phyloP scores from a whole-genome alignment of 2,888 invertebrate species.

The Ariolimax columbianus region DNA sequence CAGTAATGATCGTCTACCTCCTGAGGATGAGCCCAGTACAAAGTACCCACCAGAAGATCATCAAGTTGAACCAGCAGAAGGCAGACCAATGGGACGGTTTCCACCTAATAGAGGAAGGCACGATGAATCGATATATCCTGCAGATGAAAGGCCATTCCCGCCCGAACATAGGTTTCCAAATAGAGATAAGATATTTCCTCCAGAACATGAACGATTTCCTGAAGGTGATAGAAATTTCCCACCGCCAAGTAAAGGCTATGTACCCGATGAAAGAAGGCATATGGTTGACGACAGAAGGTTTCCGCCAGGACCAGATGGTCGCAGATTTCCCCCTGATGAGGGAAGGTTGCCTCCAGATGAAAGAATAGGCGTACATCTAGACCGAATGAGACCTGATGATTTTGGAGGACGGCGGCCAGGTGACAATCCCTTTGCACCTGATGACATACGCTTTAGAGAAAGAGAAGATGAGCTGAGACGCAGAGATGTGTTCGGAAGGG shows the following conservation, averaged over 20 bases:
- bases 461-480: slow-evolving; percentile 41
- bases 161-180: slow-evolving; percentile 25
- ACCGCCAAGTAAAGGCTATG: slow-evolving; percentile 5
- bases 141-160: slow-evolving; percentile 8
- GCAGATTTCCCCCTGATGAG: slow-evolving; percentile 32
- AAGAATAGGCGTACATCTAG: slow-evolving; percentile 29
- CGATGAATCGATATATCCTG: slow-evolving; percentile 26
- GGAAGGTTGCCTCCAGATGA: slow-evolving; percentile 35
- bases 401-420: slow-evolving; percentile 40
- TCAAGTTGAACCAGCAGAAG: background rate
- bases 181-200: slow-evolving; percentile 2
- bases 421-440: slow-evolving; percentile 41
- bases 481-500: slow-evolving; percentile 18
- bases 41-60: slow-evolving; percentile 46
- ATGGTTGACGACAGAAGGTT: slow-evolving; percentile 34
- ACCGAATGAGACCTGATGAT: slow-evolving; percentile 30
- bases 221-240: slow-evolving; percentile 38
- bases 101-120: slow-evolving; percentile 23
- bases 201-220: slow-evolving; percentile 31
- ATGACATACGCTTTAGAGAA: slow-evolving; percentile 41
- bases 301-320: slow-evolving; percentile 36
- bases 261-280: slow-evolving; percentile 23
- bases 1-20: background rate
- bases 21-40: slow-evolving; percentile 44
- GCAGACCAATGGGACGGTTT: background rate